A percentile compares a stretch with the other conserved stretches of the same genome.
phyloP scores from a whole-genome alignment of 2,888 invertebrate species.

The Thysanoteuthis rhombus region DNA sequence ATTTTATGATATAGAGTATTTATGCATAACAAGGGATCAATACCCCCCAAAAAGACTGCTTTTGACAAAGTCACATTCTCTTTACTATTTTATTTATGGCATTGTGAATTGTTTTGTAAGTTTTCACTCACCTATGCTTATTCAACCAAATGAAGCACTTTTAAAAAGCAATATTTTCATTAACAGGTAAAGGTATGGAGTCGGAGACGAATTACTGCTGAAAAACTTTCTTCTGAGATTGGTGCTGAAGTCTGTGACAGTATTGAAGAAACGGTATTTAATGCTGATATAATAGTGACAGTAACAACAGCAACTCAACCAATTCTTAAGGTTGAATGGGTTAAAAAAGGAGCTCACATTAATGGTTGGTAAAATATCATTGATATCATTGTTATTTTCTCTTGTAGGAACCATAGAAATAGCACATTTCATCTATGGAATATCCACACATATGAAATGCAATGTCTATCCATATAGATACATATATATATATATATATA shows the following conservation, averaged over 20 bases:
- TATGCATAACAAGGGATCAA: no score
- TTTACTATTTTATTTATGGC: no score
- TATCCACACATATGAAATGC: no score
- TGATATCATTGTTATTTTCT: not conserved
- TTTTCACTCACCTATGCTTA: not conserved
- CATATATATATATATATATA: no score
- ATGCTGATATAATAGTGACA: slow-evolving; percentile 75
- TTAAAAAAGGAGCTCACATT: slow-evolving; percentile 73
- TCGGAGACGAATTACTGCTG: slow-evolving; percentile 64
- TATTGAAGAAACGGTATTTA: slow-evolving; percentile 70
- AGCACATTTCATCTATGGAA: not conserved
- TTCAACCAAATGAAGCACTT: not conserved
- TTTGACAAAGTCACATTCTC: no score
- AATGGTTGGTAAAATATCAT: slow-evolving; percentile 71
- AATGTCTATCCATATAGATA: no score
- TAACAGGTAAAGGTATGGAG: slow-evolving; percentile 72
- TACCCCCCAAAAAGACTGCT: no score
- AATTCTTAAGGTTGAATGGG: slow-evolving; percentile 71
- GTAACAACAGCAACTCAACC: slow-evolving; percentile 72
- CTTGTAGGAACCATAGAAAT: not conserved
- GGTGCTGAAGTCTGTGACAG: slow-evolving; percentile 57
- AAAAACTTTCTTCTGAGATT: slow-evolving; percentile 63
- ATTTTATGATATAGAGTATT: no score
- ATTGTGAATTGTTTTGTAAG: no score
- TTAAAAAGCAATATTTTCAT: not conserved